Percentiles rank a stretch among this genome's conserved stretches.
Evolutionary conservation across 2,888 invertebrate species (phyloP).

Genomic region (Monochamus alternatus): DNA sequence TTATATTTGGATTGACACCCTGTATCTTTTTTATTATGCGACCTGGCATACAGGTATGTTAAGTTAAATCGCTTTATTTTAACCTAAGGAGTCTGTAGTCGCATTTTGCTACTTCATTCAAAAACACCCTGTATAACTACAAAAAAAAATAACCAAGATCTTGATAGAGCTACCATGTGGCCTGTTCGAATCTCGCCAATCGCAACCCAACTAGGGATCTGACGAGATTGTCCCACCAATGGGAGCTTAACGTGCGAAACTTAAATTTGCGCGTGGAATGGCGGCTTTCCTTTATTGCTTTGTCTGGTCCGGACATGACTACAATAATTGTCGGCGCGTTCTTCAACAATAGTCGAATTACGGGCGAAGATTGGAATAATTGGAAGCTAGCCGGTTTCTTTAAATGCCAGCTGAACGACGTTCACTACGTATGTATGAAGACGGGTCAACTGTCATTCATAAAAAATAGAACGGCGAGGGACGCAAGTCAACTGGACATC

Average conservation of each 20-base stretch:
- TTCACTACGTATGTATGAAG: background rate
- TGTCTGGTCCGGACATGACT: background rate
- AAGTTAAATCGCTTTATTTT: no score
- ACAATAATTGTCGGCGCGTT: background rate
- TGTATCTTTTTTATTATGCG: no score
- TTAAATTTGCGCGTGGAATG: background rate
- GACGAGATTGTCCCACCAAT: constrained; percentile 14
- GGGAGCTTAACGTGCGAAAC: background rate
- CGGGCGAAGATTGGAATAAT: background rate
- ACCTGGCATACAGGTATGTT: no score
- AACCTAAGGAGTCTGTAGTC: no score
- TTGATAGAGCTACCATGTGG: constrained; percentile 41
- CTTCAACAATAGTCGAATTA: background rate
- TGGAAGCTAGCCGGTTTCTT: constrained; percentile 1
- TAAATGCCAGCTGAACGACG: constrained; percentile 21
- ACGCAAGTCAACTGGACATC: constrained; percentile 17
- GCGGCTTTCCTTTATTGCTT: background rate
- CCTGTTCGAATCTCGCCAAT: constrained; percentile 50
- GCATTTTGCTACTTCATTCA: no score
- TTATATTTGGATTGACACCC: no score
- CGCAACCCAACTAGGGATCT: background rate
- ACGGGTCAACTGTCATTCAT: constrained; percentile 2
- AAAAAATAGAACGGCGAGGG: background rate
- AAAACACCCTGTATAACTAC: no score
- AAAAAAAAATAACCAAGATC: background rate